Percentiles rank a stretch among this genome's conserved stretches.
These are phyloP conservation scores for Thecophora atra DNA, from an alignment of 2,888 invertebrate species.

Conservation along the genomic window DNA sequence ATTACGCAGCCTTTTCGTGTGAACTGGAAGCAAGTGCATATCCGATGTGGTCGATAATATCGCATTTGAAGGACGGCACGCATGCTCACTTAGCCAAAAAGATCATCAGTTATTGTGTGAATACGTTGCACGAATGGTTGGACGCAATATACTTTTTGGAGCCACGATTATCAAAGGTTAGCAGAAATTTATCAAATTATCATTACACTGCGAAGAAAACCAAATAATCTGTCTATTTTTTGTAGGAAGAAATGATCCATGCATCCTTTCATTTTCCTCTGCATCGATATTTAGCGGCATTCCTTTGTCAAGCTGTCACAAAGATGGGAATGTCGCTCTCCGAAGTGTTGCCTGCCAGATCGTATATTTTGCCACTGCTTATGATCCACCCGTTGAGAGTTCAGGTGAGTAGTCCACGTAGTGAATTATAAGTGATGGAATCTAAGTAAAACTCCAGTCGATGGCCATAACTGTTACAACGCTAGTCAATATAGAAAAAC, in stretches of 20 bases:
- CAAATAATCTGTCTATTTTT: slow-evolving; percentile 23
- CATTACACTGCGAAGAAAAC: slow-evolving; percentile 10
- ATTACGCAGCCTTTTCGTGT: slow-evolving; percentile 97
- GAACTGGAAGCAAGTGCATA: slow-evolving; percentile 97
- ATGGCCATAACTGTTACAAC: too few species aligned
- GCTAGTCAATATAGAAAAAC: too few species aligned
- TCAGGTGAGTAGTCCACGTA: slow-evolving; percentile 75
- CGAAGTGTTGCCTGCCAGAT: slow-evolving; percentile 82
- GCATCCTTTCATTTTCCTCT: slow-evolving; percentile 97
- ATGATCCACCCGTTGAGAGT: slow-evolving; percentile 92
- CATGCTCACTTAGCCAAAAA: slow-evolving; percentile 80
- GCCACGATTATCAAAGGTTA: slow-evolving; percentile 69
- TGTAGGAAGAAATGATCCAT: slow-evolving; percentile 81
- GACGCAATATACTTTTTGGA: slow-evolving; percentile 81
- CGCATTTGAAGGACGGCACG: slow-evolving; percentile 80
- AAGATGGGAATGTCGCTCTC: slow-evolving; percentile 80
- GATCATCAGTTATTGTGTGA: slow-evolving; percentile 79
- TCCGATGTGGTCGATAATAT: slow-evolving; percentile 97
- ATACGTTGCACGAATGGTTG: slow-evolving; percentile 87
- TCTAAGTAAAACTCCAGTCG: too few species aligned
- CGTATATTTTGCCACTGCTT: slow-evolving; percentile 80
- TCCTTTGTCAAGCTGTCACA: slow-evolving; percentile 85
- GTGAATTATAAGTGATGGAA: background rate
- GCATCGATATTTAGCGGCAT: slow-evolving; percentile 91
- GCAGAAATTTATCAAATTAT: background rate